Evolutionary conservation across 2,113 vertebrate genomes (phyloP).

Genomic region (Hyla sarda): DNA sequence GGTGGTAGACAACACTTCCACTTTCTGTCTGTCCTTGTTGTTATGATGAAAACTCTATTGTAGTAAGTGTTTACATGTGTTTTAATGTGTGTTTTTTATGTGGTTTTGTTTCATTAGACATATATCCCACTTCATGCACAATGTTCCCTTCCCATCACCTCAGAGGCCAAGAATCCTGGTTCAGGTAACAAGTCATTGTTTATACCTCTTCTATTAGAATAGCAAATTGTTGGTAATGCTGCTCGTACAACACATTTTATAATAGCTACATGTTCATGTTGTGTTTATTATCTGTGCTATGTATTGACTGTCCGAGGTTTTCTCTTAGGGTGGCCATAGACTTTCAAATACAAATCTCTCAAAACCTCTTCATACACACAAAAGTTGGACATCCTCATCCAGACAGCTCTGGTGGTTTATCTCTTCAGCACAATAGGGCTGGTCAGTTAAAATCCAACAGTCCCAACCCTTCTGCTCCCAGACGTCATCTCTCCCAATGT

Average conservation of each 20-base stretch:
- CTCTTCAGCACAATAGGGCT: no score
- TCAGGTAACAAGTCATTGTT: constrained; percentile 81
- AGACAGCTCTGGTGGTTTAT: no score
- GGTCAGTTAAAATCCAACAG: no score
- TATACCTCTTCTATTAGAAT: background rate
- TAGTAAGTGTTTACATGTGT: background rate
- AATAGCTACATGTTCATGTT: background rate
- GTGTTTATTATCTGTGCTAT: background rate
- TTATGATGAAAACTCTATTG: background rate
- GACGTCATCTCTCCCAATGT: no score
- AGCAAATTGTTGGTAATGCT: background rate
- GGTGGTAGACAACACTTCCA: background rate
- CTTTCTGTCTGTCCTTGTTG: background rate
- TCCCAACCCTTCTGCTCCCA: no score
- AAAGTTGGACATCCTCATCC: no score
- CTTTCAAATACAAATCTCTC: no score
- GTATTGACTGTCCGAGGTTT: background rate
- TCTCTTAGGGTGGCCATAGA: no score
- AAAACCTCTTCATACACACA: no score
- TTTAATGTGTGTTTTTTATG: constrained; percentile 12
- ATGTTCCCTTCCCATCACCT: constrained; percentile 94
- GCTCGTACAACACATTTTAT: background rate
- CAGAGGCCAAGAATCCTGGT: constrained; percentile 97
- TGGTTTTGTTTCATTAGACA: constrained; percentile 76
- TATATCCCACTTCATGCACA: constrained; percentile 98